phyloP scores from a whole-genome alignment of 2,888 invertebrate genomes.

The Petrophora chlorosata region DNA sequence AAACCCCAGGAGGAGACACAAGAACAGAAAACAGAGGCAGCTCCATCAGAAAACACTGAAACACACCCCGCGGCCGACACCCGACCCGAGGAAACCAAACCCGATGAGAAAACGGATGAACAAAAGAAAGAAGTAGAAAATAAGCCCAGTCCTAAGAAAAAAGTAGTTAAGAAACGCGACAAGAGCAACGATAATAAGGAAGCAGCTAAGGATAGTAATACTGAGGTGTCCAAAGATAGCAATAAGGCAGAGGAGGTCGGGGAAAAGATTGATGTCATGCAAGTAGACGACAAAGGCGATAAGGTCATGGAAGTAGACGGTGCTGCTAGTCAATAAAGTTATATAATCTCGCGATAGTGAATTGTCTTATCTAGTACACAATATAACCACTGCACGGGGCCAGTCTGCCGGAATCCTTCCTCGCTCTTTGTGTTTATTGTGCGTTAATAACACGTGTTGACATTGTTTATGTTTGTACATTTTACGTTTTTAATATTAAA shows the following conservation, averaged over 20 bases:
- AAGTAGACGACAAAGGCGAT: conserved; percentile 63
- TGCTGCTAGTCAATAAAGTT: conserved; percentile 80
- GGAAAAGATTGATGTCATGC: conserved; percentile 55
- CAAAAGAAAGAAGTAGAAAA: conserved; percentile 53
- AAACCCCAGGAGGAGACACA: conserved; percentile 29
- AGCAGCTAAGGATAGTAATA: conserved; percentile 48
- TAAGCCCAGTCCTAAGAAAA: conserved; percentile 61
- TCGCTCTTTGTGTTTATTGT: conserved; percentile 63
- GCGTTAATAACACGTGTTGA: conserved; percentile 68
- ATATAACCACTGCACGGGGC: conserved; percentile 34
- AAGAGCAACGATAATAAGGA: conserved; percentile 72
- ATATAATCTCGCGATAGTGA: conserved; percentile 72
- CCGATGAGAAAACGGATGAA: conserved; percentile 42
- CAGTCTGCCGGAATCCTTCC: conserved; percentile 20
- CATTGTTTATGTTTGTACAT: conserved; percentile 79
- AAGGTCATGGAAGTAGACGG: conserved; percentile 75
- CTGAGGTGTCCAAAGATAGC: conserved; percentile 51
- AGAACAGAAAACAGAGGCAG: conserved; percentile 17
- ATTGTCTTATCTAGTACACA: conserved; percentile 64
- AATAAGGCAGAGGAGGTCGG: conserved; percentile 46
- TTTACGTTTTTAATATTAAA: conserved; percentile 73
- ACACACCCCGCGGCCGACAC: conserved; percentile 51
- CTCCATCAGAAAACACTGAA: conserved; percentile 36
- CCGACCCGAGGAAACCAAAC: conserved; percentile 50
- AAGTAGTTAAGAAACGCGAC: conserved; percentile 73